Evolutionary conservation across 2,113 vertebrate genomes (phyloP).

Genomic region (Puffinus mauretanicus): DNA sequence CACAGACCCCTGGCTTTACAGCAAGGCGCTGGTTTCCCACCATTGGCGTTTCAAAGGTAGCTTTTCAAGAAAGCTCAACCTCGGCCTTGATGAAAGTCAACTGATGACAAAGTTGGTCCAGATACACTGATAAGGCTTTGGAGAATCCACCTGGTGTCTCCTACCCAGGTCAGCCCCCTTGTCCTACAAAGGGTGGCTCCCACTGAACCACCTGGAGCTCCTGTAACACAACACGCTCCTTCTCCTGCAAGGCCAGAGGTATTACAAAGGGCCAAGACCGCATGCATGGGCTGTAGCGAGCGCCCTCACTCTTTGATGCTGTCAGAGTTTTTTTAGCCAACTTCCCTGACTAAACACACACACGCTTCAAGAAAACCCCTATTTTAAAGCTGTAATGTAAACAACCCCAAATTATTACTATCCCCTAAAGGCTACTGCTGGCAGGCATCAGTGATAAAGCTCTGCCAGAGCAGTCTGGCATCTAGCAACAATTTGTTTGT

Average conservation of each 20-base stretch:
- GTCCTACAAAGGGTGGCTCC: neutral
- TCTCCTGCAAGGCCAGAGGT: neutral
- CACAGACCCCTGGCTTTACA: neutral
- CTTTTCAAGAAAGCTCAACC: neutral
- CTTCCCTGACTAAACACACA: constrained; percentile 33
- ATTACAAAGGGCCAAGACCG: neutral
- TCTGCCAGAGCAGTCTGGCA: constrained; percentile 67
- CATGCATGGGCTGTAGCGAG: neutral
- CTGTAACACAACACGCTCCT: neutral
- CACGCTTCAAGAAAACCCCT: constrained; percentile 28
- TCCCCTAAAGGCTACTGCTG: constrained; percentile 63
- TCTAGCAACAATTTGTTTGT: constrained; percentile 67
- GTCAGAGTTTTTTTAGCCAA: neutral
- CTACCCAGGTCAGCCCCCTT: neutral
- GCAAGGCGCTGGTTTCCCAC: neutral
- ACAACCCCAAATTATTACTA: constrained; percentile 51
- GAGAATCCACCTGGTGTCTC: neutral
- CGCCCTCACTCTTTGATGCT: neutral
- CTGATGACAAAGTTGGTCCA: neutral
- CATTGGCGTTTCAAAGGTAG: neutral
- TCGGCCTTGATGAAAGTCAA: neutral
- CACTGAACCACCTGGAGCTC: neutral
- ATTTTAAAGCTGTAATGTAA: constrained; percentile 59
- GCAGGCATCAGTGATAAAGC: constrained; percentile 52
- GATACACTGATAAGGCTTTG: neutral